These are phyloP conservation scores for Aspidapion aeneum DNA, from an alignment of 2,888 invertebrate species.

Conservation along the genomic window DNA sequence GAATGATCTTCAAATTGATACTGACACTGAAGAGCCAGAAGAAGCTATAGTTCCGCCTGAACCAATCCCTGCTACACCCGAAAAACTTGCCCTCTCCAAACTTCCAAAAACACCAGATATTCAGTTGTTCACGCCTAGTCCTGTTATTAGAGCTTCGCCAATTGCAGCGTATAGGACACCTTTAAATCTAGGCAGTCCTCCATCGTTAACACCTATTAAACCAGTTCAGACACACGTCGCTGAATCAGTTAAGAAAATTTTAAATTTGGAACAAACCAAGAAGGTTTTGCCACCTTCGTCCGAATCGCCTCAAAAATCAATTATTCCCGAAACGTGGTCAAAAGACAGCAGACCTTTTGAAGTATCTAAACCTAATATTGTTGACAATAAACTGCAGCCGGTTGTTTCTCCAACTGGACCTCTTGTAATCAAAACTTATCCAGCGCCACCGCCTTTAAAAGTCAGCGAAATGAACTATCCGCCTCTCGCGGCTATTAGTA, in stretches of 20 bases:
- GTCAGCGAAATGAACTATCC: slow-evolving; percentile 33
- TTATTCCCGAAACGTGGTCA: slow-evolving; percentile 35
- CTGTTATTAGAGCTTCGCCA: slow-evolving; percentile 36
- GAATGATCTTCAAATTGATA: slow-evolving; percentile 79
- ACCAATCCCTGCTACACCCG: slow-evolving; percentile 49
- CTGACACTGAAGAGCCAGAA: slow-evolving; percentile 76
- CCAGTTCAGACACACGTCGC: slow-evolving; percentile 23
- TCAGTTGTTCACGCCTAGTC: slow-evolving; percentile 48
- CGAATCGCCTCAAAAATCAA: slow-evolving; percentile 32
- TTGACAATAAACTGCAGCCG: slow-evolving; percentile 19
- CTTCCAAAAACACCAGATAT: slow-evolving; percentile 56
- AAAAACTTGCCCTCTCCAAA: slow-evolving; percentile 25
- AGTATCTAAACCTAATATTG: neutral
- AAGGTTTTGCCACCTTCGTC: slow-evolving; percentile 30
- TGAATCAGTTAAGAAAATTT: slow-evolving; percentile 26
- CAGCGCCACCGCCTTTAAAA: slow-evolving; percentile 32
- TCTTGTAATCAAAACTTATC: slow-evolving; percentile 31
- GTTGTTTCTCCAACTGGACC: slow-evolving; percentile 22
- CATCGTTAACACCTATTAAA: slow-evolving; percentile 45
- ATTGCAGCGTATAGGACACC: neutral
- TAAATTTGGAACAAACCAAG: slow-evolving; percentile 20
- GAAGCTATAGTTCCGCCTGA: slow-evolving; percentile 52
- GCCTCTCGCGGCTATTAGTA: slow-evolving; percentile 25
- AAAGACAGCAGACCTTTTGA: slow-evolving; percentile 25
- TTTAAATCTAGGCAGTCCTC: slow-evolving; percentile 43